phyloP scores from a whole-genome alignment of 2,113 vertebrate species.

The Colinus virginianus region DNA sequence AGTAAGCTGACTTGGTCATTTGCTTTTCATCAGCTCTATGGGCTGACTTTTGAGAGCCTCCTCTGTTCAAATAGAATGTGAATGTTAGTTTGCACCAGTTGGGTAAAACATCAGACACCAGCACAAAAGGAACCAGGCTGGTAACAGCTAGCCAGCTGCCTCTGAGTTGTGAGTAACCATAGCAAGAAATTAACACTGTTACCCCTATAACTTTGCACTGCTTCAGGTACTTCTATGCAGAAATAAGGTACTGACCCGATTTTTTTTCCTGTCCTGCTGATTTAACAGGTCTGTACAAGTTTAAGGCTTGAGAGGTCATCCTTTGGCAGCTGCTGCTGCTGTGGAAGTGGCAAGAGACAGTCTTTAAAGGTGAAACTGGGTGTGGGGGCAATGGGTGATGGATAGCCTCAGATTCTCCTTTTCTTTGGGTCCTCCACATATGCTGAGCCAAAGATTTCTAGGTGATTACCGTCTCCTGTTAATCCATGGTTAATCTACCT shows the following conservation, averaged over 20 bases:
- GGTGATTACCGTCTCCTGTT: not conserved
- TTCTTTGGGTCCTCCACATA: not conserved
- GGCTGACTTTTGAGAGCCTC: constrained; percentile 25
- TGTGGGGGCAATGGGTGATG: rapidly evolving
- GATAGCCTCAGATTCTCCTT: rapidly evolving
- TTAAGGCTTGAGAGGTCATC: not conserved
- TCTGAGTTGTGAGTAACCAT: not conserved
- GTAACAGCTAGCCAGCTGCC: not conserved
- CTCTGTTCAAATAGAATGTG: constrained; percentile 10
- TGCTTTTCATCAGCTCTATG: constrained; percentile 50
- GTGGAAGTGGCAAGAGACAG: not conserved
- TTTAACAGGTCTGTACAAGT: not conserved
- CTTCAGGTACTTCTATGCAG: rapidly evolving
- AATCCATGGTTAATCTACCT: not conserved
- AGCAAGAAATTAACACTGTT: not conserved
- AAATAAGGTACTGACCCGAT: not conserved
- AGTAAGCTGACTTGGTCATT: constrained; percentile 44
- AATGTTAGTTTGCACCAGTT: not conserved
- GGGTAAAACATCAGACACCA: constrained; percentile 24
- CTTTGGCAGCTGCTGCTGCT: not conserved
- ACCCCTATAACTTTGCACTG: not conserved
- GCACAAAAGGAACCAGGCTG: not conserved
- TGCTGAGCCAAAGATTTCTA: not conserved
- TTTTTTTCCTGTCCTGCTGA: not conserved
- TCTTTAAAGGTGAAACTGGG: not conserved